phyloP scores from a whole-genome alignment of 53 echinoderm and acorn worm genomes.

The Echinometra lucunter region DNA sequence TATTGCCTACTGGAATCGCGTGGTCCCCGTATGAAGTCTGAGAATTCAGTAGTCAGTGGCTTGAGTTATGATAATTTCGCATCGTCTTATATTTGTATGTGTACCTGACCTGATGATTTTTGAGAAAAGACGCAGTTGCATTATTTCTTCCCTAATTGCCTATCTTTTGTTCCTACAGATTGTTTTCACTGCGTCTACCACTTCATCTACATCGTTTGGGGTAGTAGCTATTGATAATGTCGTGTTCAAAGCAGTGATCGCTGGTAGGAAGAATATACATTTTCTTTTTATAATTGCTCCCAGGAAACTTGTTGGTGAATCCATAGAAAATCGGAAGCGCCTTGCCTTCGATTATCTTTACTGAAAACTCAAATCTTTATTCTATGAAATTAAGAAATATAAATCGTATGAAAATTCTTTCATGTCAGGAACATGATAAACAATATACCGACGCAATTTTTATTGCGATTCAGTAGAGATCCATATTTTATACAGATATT shows the following conservation, averaged over 20 bases:
- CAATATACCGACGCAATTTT: too few species aligned
- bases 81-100: too few species aligned
- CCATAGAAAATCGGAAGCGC: not conserved
- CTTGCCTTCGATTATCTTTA: not conserved
- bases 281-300: not conserved
- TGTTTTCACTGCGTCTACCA: slow-evolving; percentile 7
- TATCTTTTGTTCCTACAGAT: not conserved
- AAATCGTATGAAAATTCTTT: not conserved
- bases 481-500: too few species aligned
- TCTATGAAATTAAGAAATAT: not conserved
- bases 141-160: not conserved
- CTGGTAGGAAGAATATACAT: not conserved
- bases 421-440: not conserved
- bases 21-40: too few species aligned
- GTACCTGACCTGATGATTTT: too few species aligned
- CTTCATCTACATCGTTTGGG: not conserved
- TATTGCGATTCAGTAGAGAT: too few species aligned
- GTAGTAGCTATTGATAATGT: slow-evolving; percentile 44
- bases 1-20: too few species aligned
- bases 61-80: too few species aligned
- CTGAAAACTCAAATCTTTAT: not conserved
- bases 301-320: not conserved
- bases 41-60: too few species aligned
- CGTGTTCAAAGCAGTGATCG: not conserved
- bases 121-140: not conserved